Percentiles rank a stretch among this genome's conserved stretches.
These are phyloP conservation scores for Macrotrachela quadricornifera DNA, from an alignment of 1,140 invertebrate species.

Conservation along the genomic window DNA sequence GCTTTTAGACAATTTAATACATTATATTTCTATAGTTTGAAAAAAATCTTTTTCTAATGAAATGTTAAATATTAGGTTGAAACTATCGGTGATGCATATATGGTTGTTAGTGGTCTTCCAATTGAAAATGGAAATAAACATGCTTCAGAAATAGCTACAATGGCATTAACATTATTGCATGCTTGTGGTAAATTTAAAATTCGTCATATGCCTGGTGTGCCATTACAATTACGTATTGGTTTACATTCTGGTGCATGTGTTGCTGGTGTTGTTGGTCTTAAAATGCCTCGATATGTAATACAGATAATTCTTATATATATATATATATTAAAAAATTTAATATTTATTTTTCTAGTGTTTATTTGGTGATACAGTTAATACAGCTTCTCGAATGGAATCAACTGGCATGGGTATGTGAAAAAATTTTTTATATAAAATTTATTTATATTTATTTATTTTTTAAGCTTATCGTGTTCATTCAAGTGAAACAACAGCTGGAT, in stretches of 20 bases:
- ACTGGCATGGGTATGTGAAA: constrained; percentile 9
- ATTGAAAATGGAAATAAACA: constrained; percentile 53
- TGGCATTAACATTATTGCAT: constrained; percentile 64
- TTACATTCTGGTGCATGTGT: constrained; percentile 34
- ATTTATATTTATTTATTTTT: not conserved
- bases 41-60: no score
- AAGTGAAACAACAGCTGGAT: constrained; percentile 40
- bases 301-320: constrained; percentile 15
- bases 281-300: constrained; percentile 23
- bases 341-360: constrained; percentile 10
- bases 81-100: constrained; percentile 83
- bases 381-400: constrained; percentile 22
- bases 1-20: no score
- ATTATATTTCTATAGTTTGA: no score
- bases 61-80: no score
- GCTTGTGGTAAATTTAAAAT: constrained; percentile 63
- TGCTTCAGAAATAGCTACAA: constrained; percentile 54
- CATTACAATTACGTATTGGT: constrained; percentile 53
- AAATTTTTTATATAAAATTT: not conserved
- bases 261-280: constrained; percentile 25
- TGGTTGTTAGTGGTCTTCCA: constrained; percentile 73
- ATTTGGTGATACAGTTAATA: constrained; percentile 26
- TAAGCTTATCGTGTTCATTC: constrained; percentile 26
- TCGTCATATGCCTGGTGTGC: constrained; percentile 53
- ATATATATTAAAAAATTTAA: not conserved